Evolutionary conservation across 2,113 vertebrate genomes (phyloP).

Genomic region (Bostrychus sinensis): DNA sequence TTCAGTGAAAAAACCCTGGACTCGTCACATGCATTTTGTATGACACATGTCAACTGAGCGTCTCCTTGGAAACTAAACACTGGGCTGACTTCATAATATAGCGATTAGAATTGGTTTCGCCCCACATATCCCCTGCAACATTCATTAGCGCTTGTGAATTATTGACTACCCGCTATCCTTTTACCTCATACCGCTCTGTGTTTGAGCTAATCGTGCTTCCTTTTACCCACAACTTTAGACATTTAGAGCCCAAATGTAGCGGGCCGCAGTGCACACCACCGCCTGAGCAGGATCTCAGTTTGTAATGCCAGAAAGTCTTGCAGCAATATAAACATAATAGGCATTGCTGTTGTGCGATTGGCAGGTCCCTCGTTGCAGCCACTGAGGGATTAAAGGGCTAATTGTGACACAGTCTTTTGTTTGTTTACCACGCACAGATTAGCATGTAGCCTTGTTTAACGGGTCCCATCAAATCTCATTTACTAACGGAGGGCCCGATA

Average conservation of each 20-base stretch:
- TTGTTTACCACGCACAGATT: slow-evolving; percentile 66
- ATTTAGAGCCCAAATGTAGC: slow-evolving; percentile 63
- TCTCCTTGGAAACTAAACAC: slow-evolving; percentile 87
- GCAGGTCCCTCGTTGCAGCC: slow-evolving; percentile 48
- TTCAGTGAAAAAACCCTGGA: slow-evolving; percentile 39
- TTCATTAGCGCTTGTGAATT: slow-evolving; percentile 90
- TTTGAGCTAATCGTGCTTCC: slow-evolving; percentile 78
- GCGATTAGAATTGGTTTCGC: slow-evolving; percentile 87
- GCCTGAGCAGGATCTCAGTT: slow-evolving; percentile 13
- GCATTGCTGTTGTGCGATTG: slow-evolving; percentile 27
- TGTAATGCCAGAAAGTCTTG: slow-evolving; percentile 13
- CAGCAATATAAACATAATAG: slow-evolving; percentile 41
- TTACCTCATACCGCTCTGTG: slow-evolving; percentile 81
- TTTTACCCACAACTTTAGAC: slow-evolving; percentile 75
- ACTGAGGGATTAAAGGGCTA: slow-evolving; percentile 64
- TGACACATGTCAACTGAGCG: slow-evolving; percentile 83
- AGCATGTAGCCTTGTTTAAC: slow-evolving; percentile 64
- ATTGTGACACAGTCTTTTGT: slow-evolving; percentile 64
- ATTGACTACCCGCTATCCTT: slow-evolving; percentile 87
- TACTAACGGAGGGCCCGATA: slow-evolving; percentile 60
- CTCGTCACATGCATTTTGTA: slow-evolving; percentile 80
- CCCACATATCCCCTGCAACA: slow-evolving; percentile 87
- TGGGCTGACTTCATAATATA: slow-evolving; percentile 84
- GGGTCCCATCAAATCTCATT: slow-evolving; percentile 64
- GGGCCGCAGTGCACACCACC: slow-evolving; percentile 4